Base-by-base conservation (phyloP, 2,797 vertebrate species). In the Eurystomus glaucurus region DNA sequence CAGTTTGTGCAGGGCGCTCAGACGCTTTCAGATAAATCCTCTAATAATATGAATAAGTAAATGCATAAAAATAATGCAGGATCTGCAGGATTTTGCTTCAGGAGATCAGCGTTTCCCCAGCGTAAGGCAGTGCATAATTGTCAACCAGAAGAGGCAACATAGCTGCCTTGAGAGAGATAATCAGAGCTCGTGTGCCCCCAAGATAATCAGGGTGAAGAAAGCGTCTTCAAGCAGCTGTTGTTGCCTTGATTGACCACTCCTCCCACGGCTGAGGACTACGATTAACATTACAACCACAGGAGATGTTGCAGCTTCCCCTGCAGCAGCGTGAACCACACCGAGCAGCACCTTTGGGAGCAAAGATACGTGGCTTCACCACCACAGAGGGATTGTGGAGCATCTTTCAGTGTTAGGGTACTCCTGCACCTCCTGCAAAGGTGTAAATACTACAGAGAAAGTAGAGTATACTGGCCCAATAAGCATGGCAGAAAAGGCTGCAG, bases 11-110 rank as follows among this genome's bases (percentile, higher is more conserved):
- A 50, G 26, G 6, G 5, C 39, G 11, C 25, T 94, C 58, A 84
- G 61, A 60, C 0, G 0, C 17, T 75, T 65, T 76, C 58, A 76
- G 46, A 84, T 41, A 88, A 92, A 81, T 48, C 39, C 50, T 78
- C 65, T 74, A 90, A 55, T 69, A 69, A 72, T 86, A 88, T 80
- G n/a, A 87, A 68, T 74, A 92, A 80, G 9, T 64, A 87, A 88
- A 84, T 82, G 31, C 22, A 90, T 84, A 90, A 94, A 60, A 22
- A 66, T 60, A 68, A 61, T 70, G 58, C 50, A 81, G 51, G 50
- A 87, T 33, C 48, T 76, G 57, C 22, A 88, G 82, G 50, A 88
- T 84, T 81, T 91, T 90, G 45, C 45, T 95, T 75, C 41, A 84
- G 52, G 45, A 94, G 31, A 48, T 77, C 54, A 69, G 17, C 0